These are phyloP conservation scores for Betta splendens DNA, from an alignment of 2,797 vertebrate genomes.

Conservation along the genomic window DNA sequence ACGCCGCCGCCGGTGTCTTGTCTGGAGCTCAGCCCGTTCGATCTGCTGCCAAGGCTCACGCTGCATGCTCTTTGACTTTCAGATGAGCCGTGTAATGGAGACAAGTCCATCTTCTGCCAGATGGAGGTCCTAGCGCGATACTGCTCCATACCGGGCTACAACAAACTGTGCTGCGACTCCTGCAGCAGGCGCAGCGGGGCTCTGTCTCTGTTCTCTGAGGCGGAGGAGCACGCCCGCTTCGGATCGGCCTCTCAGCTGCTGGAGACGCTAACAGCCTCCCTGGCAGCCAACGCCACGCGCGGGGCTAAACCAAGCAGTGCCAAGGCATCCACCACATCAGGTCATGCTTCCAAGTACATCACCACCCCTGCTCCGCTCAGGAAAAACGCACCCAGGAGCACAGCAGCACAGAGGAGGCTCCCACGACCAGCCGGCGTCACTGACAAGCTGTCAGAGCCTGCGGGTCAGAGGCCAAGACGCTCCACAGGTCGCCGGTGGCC, in stretches of 20 bases:
- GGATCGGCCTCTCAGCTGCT: slow-evolving; percentile 75
- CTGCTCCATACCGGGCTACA: slow-evolving; percentile 96
- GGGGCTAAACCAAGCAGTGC: slow-evolving; percentile 41
- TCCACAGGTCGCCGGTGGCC: slow-evolving; percentile 68
- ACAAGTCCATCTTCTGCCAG: slow-evolving; percentile 98
- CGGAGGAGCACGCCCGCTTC: slow-evolving; percentile 73
- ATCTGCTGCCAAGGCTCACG: not conserved
- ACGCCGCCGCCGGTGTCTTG: not conserved
- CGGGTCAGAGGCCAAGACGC: slow-evolving; percentile 67
- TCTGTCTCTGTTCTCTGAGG: slow-evolving; percentile 77
- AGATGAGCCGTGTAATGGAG: slow-evolving; percentile 93
- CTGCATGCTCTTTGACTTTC: slow-evolving; percentile 55
- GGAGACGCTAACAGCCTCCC: slow-evolving; percentile 68
- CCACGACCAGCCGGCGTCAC: slow-evolving; percentile 45
- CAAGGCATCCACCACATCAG: slow-evolving; percentile 27
- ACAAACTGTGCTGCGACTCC: slow-evolving; percentile 93
- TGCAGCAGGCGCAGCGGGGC: slow-evolving; percentile 83
- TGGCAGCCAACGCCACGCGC: slow-evolving; percentile 49
- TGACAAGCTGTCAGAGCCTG: slow-evolving; percentile 50
- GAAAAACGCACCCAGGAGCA: slow-evolving; percentile 54
- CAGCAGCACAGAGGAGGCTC: slow-evolving; percentile 56
- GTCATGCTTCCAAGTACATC: slow-evolving; percentile 17
- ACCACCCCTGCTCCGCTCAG: slow-evolving; percentile 50
- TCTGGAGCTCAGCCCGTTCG: not conserved
- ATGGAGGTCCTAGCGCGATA: slow-evolving; percentile 97